Base-by-base conservation (phyloP, 2,888 invertebrate species). In the Rapana venosa region DNA sequence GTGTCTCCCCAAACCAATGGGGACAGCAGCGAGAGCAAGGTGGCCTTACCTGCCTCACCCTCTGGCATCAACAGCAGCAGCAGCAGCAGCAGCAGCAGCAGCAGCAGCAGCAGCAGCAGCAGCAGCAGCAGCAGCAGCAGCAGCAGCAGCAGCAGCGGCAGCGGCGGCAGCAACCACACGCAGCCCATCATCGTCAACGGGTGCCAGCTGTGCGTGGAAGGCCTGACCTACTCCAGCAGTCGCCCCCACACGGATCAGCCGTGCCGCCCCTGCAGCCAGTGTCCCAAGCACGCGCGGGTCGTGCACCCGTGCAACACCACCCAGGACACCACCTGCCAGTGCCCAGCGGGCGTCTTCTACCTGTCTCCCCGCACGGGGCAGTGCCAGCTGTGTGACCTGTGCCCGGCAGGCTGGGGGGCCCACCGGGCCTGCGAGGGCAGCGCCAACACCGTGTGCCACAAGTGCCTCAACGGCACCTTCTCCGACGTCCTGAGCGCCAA, bases 311-410 rank as follows among this genome's bases (percentile, higher is more conserved):
- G 96, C 90, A 95, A 95, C 91, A 89, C 87, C 20, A 95, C 95
- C 4, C 95, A 95, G 87, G 94, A 96, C 92, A 94, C 94, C 0
- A 90, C 93, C 61, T 96, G 96, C 92, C 93, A 93, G 90, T 96
- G 96, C 87, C 32, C 5, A 15, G 86, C 91, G 15, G 94, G 94
- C 85, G n/a, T 74, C 20, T 95, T 94, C 56, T 95, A 93, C 91
- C 94, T 93, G 83, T 93, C 94, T 74, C 35, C 87, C 13, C 91
- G 90, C 70, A 87, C 85, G 1, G 91, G 92, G 26, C 83, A 88
- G 61, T 95, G 95, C 92, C 92, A 92, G 84, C 91, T 92, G 88
- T 95, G 95, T 90, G 92, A 93, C 83, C 91, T 93, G 61, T 96
- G 95, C 91, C 93, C 93, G 6, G 93, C 93, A 0, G 95, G 95